phyloP scores from a whole-genome alignment of 2,888 invertebrate genomes.

The Itoplectis maculator region DNA sequence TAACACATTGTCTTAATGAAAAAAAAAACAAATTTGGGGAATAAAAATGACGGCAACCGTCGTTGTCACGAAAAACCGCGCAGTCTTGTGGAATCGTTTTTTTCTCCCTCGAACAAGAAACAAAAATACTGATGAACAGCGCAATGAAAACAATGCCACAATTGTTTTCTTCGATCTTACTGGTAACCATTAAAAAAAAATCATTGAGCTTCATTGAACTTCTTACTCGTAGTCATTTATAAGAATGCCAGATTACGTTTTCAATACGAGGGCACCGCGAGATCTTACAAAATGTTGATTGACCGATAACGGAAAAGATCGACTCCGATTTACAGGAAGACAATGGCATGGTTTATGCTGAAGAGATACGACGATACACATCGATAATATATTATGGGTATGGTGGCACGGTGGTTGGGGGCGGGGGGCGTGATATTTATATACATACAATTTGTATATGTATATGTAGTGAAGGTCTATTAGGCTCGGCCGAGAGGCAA shows the following conservation, averaged over 20 bases:
- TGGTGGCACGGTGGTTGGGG: not conserved
- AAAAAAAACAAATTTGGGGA: conserved; percentile 26
- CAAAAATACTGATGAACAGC: no score
- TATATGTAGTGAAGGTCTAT: not conserved
- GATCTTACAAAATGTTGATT: not conserved
- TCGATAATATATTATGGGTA: conserved; percentile 26
- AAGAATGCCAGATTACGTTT: no score
- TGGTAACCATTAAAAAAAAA: no score
- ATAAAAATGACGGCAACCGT: conserved; percentile 12
- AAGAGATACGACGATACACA: conserved; percentile 34
- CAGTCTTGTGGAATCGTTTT: no score
- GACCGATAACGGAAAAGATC: conserved; percentile 9
- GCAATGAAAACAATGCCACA: no score
- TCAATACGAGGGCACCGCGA: no score
- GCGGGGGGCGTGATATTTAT: not conserved
- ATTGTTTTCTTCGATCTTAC: no score
- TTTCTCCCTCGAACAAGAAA: no score
- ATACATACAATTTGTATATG: conserved; percentile 8
- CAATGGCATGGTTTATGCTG: conserved; percentile 6
- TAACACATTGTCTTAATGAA: conserved; percentile 61
- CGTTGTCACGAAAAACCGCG: not conserved
- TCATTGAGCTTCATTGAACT: no score
- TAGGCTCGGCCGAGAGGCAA: not conserved
- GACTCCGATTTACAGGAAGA: conserved; percentile 12
- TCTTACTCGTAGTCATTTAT: no score